These are phyloP conservation scores for Drosophila hydei DNA, from an alignment of 1,140 invertebrate genomes.

Conservation along the genomic window DNA sequence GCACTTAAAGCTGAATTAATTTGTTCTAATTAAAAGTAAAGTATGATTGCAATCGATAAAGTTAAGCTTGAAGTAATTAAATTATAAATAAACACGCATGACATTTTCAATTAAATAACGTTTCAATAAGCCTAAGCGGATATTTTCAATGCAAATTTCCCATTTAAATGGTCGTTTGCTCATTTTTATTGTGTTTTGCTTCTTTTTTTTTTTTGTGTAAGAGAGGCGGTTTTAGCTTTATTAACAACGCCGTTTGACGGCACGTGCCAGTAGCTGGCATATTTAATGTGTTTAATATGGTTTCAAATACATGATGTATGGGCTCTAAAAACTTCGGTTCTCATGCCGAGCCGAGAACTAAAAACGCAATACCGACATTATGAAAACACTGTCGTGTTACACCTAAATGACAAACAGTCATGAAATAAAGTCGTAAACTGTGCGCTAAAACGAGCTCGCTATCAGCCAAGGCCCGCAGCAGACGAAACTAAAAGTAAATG, in stretches of 20 bases:
- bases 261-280: constrained; percentile 62
- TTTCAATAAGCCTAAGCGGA: constrained; percentile 35
- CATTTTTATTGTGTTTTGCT: constrained; percentile 41
- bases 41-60: constrained; percentile 37
- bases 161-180: constrained; percentile 65
- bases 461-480: constrained; percentile 15
- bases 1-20: constrained; percentile 63
- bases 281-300: constrained; percentile 64
- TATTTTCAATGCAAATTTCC: constrained; percentile 63
- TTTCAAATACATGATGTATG: constrained; percentile 68
- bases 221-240: constrained; percentile 54
- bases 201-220: constrained; percentile 31
- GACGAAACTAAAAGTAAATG: constrained; percentile 25
- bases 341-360: constrained; percentile 33
- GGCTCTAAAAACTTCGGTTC: constrained; percentile 24
- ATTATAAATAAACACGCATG: constrained; percentile 69
- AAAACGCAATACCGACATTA: constrained; percentile 79
- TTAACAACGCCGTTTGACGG: constrained; percentile 60
- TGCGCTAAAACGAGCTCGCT: constrained; percentile 28
- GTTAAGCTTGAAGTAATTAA: constrained; percentile 72
- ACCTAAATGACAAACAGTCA: constrained; percentile 78
- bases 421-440: constrained; percentile 77
- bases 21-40: constrained; percentile 57
- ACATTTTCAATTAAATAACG: constrained; percentile 67
- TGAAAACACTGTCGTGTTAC: constrained; percentile 68